phyloP scores from a whole-genome alignment of 2,797 vertebrate genomes.

The Cynopterus sphinx region DNA sequence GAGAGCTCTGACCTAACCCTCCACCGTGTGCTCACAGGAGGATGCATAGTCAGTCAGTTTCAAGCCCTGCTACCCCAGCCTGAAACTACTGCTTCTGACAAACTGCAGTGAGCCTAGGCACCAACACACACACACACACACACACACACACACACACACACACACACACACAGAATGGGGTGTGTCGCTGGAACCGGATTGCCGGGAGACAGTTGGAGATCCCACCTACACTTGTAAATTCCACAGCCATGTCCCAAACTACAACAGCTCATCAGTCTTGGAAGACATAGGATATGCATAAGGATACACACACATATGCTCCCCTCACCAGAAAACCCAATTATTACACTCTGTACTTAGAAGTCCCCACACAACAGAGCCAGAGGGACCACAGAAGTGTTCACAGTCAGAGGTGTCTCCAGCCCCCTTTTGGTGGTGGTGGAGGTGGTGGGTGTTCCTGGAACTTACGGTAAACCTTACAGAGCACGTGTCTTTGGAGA shows the following conservation, averaged over 20 bases:
- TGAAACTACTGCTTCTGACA: slow-evolving; percentile 46
- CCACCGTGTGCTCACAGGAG: background rate
- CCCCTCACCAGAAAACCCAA: background rate
- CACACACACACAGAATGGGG: slow-evolving; percentile 34
- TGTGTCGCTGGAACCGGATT: slow-evolving; percentile 60
- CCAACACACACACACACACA: background rate
- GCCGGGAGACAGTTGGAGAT: slow-evolving; percentile 67
- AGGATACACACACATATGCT: background rate
- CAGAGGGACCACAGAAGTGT: background rate
- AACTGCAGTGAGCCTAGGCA: background rate
- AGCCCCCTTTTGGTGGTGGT: background rate
- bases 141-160: background rate
- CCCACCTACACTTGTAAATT: slow-evolving; percentile 79
- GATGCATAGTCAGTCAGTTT: background rate
- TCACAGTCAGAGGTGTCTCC: background rate
- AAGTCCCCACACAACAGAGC: background rate
- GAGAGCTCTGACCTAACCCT: background rate
- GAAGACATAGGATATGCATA: background rate
- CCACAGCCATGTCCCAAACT: slow-evolving; percentile 69
- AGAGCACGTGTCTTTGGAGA: background rate
- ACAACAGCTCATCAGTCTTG: slow-evolving; percentile 39
- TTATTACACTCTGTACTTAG: background rate
- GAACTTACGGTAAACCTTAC: background rate
- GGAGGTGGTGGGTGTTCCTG: background rate
- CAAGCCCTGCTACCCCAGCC: background rate